phyloP scores from a whole-genome alignment of 2,888 invertebrate genomes.

The Dusona sp. region DNA sequence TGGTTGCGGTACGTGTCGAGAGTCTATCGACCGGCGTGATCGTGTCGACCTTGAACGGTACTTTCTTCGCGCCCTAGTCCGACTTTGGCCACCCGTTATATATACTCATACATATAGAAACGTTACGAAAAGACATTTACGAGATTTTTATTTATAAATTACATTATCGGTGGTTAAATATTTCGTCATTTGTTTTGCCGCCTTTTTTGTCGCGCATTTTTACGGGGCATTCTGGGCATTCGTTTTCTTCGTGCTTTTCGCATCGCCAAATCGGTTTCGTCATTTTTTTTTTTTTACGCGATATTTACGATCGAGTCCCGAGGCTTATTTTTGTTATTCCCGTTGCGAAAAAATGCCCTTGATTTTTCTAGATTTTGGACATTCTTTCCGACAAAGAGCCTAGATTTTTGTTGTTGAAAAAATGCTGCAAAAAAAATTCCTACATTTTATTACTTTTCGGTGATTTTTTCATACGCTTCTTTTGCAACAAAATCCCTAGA shows the following conservation, averaged over 20 bases:
- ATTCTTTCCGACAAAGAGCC: no score
- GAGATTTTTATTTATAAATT: not conserved
- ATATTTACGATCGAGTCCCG: no score
- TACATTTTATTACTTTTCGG: no score
- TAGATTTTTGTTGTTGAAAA: no score
- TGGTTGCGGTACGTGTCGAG: constrained; percentile 28
- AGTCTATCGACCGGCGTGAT: constrained; percentile 70
- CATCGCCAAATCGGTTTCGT: not conserved
- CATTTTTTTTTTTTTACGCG: not conserved
- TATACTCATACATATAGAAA: not conserved
- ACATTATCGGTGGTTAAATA: not conserved
- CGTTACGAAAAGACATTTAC: not conserved
- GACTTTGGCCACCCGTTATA: constrained; percentile 50
- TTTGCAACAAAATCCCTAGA: no score
- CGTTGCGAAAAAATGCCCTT: no score
- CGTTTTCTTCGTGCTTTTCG: not conserved
- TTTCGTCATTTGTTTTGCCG: not conserved
- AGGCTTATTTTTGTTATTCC: no score
- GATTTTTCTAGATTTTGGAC: no score
- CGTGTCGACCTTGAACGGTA: constrained; percentile 77
- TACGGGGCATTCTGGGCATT: not conserved
- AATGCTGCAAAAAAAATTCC: not conserved
- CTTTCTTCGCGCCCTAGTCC: constrained; percentile 76
- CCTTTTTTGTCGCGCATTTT: not conserved
- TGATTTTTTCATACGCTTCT: no score